Percentiles rank a stretch among this genome's conserved stretches.
These are phyloP conservation scores for Morinoia aosen DNA, from an alignment of 2,888 invertebrate genomes.

Conservation along the genomic window DNA sequence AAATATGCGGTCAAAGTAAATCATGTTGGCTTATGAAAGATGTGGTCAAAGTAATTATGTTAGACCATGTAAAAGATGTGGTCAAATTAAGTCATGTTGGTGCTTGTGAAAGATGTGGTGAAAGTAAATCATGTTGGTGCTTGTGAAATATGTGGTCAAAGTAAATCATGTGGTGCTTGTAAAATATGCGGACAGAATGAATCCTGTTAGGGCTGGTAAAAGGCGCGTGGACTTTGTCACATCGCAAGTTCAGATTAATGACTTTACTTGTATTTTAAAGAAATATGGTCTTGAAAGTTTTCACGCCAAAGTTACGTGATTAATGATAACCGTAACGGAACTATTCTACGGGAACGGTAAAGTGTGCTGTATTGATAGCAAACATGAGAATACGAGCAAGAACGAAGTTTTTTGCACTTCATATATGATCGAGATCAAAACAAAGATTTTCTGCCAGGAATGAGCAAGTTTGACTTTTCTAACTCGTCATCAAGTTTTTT, in stretches of 20 bases:
- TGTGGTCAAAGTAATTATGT: no score
- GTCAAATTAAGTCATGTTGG: not conserved
- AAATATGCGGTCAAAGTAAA: not conserved
- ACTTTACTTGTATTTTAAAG: not conserved
- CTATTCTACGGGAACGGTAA: not conserved
- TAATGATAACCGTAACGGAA: not conserved
- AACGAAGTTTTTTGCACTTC: no score
- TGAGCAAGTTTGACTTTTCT: not conserved
- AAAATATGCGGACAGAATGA: not conserved
- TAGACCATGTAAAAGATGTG: no score
- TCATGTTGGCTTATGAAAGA: not conserved
- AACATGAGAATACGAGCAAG: not conserved
- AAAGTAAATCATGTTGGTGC: not conserved
- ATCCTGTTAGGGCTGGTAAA: not conserved
- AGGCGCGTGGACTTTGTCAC: not conserved
- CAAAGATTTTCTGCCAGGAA: no score
- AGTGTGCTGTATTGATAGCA: not conserved
- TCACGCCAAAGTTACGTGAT: not conserved
- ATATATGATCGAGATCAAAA: no score
- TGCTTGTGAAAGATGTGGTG: not conserved
- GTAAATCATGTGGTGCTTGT: no score
- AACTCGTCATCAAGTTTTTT: no score
- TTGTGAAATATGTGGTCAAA: not conserved
- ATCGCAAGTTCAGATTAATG: not conserved
- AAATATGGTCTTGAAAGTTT: not conserved